Evolutionary conservation across 2,113 vertebrate genomes (phyloP), one percentile per base, ranked within the genome.

Genomic region (Salvelinus sp.): DNA sequence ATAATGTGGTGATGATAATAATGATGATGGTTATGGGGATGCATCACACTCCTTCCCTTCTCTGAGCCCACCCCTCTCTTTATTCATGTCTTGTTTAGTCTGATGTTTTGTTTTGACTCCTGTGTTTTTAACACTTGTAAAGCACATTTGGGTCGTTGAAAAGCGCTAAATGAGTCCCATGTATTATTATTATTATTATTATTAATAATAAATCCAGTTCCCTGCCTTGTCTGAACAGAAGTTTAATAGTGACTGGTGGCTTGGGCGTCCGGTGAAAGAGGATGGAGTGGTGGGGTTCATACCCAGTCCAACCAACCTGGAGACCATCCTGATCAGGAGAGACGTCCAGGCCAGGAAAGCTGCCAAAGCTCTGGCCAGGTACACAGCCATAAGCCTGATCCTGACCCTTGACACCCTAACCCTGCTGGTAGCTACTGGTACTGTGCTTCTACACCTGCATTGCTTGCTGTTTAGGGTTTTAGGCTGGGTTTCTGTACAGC

Each of bases 161-260:
- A 30, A 30, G 30, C 4, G 30, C 30, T 30, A 30, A 27, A 27
- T 27, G 0, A 30, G 28, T 4, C 28, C 28, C 28, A 30, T 38
- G 6, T 38, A 38, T 7, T 67, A 12, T 25, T 10, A 28, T 22
- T 22, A 28, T 22, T 22, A 23, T 22, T 65, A 13, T 16, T 33
- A 25, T 27, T 23, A 2, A 25, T 27, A 4, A 16, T 25, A 3
- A 65, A 9, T 25, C 64, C 64, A n/a, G 3, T 3, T 22, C 1
- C 18, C 18, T 7, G 22, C 7, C 23, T 27, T 4, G 48, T 54
- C 70, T 20, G 84, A 54, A 6, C 87, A 99, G 98, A 99, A 99
- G 91, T 99, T 96, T 92, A 99, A 96, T 92, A 98, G 98, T 92
- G 98, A 99, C 84, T 99, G 97, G 98, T 99, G 98, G 98, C 97